Base-by-base conservation (phyloP, 1,140 invertebrate genomes). In the Drosophila ambigua region DNA sequence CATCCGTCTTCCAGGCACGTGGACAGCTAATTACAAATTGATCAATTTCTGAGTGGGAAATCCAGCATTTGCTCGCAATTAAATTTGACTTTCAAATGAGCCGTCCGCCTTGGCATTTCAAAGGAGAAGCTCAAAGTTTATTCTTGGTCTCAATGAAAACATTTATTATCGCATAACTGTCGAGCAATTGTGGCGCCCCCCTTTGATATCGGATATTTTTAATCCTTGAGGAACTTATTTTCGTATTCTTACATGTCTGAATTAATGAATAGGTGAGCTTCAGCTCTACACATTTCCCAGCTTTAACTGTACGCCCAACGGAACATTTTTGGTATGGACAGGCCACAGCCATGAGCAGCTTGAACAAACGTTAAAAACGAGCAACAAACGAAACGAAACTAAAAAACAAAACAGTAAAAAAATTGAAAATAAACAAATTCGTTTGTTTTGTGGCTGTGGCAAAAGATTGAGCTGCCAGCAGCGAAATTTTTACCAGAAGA, bases 371-470 rank as follows among this genome's bases (percentile, higher is more conserved):
- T 35, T 20, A 26, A 44, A 46, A 59, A 20, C 41, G 9, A 52
- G 15, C 41, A 41, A 24, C 23, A 13, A 48, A 54, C 20, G 20
- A 20, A 20, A 2, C 20, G 20, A 1, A 20, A 20, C 1, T 20
- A 20, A 20, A 20, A 20, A 20, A 20, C 20, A 20, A 20, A 20
- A 20, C 20, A 20, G 20, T 20, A 59, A 55, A 59, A 60, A 62
- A 50, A 77, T 74, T 23, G 63, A 68, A 77, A 62, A 74, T 49
- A 74, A 74, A 74, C 71, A 68, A 67, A 68, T 58, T 52, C 39
- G 20, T 58, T 57, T 13, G 45, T 55, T 46, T 53, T 26, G 15
- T 48, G 41, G 39, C n/a, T 58, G 15, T 24, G 24, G 48, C 41
- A 52, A 69, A 58, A 48, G 39, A 58, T 52, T 53, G 67, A 62